Evolutionary conservation across 2,113 vertebrate genomes (phyloP).

Genomic region (Hoplias malabaricus): DNA sequence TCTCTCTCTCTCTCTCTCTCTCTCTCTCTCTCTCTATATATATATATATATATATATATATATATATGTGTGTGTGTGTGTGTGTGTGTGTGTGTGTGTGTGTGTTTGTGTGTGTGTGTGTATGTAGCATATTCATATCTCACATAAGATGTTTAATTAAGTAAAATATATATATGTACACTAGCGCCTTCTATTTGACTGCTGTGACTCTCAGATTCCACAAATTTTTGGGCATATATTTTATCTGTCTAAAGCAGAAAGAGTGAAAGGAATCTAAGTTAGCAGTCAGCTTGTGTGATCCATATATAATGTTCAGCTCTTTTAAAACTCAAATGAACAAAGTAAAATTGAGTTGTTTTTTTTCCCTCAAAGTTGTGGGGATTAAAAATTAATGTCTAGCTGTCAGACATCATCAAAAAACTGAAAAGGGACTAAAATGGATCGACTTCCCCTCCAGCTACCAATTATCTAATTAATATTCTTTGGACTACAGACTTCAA

Average conservation of each 20-base stretch:
- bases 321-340: background rate
- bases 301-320: background rate
- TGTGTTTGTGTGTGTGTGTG: too few relatives aligned
- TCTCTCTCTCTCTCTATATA: too few relatives aligned
- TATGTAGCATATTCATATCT: too few relatives aligned
- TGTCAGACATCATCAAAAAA: slow-evolving; percentile 14
- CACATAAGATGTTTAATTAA: background rate
- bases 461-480: slow-evolving; percentile 42
- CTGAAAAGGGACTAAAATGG: background rate
- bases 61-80: too few relatives aligned
- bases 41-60: too few relatives aligned
- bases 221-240: background rate
- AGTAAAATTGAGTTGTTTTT: background rate
- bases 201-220: too few relatives aligned
- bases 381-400: slow-evolving; percentile 4
- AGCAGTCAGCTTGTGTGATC: background rate
- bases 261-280: background rate
- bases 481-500: slow-evolving; percentile 17
- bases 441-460: slow-evolving; percentile 18
- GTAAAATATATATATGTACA: background rate
- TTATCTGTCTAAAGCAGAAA: background rate
- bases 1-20: too few relatives aligned
- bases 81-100: too few relatives aligned
- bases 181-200: too few relatives aligned
- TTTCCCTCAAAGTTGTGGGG: background rate